Percentiles rank a stretch among this genome's conserved stretches.
These are phyloP conservation scores for Andrena trimmerana DNA, from an alignment of 2,888 invertebrate genomes.

Conservation along the genomic window DNA sequence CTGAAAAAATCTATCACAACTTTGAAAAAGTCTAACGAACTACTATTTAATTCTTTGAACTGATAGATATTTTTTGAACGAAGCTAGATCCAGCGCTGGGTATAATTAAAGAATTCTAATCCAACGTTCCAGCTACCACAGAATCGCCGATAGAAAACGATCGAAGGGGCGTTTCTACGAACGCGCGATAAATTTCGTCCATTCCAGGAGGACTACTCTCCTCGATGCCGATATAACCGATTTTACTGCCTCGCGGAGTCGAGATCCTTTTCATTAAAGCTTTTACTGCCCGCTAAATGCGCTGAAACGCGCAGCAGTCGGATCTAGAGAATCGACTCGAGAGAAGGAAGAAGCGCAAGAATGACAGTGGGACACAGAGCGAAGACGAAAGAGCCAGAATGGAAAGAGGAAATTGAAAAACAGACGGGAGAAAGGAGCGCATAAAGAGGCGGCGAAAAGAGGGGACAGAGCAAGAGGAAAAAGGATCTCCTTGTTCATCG, in stretches of 20 bases:
- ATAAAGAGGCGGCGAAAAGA: background rate
- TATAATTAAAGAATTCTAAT: constrained; percentile 35
- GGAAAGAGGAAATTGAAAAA: constrained; percentile 12
- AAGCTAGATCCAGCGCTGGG: background rate
- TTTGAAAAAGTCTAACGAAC: no score
- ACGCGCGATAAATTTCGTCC: constrained; percentile 65
- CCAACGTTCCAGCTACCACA: constrained; percentile 32
- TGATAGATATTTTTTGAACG: no score
- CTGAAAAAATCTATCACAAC: no score
- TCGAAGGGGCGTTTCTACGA: constrained; percentile 58
- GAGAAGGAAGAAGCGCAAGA: background rate
- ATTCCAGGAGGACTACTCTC: constrained; percentile 42
- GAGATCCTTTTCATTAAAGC: constrained; percentile 78
- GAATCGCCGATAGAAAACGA: constrained; percentile 30
- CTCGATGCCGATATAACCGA: constrained; percentile 68
- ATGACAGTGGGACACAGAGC: background rate
- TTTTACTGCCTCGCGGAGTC: constrained; percentile 72
- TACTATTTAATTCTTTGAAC: no score
- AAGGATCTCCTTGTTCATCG: constrained; percentile 49
- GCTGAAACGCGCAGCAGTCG: constrained; percentile 63
- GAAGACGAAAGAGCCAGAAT: background rate
- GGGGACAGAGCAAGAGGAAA: background rate
- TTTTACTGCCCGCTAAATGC: constrained; percentile 80
- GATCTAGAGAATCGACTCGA: constrained; percentile 10
- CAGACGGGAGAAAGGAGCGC: constrained; percentile 10